Evolutionary conservation across 2,797 vertebrate species (phyloP).

Genomic region (Girardinus metallicus): DNA sequence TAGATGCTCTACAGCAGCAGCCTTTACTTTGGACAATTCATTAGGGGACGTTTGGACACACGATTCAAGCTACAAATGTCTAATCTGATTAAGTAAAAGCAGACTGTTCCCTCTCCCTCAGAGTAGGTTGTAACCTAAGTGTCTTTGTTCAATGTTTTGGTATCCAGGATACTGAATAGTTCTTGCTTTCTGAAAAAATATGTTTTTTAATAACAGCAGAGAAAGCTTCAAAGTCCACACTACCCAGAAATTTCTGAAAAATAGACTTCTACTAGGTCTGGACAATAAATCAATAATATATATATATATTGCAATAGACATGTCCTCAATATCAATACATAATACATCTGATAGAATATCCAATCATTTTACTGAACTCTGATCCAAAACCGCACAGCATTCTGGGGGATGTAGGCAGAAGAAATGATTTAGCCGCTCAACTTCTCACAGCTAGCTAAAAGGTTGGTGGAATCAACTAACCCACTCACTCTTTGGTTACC

Average conservation of each 20-base stretch:
- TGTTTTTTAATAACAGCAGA: background rate
- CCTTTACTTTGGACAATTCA: conserved; percentile 24
- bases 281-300: too few relatives aligned
- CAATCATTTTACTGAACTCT: too few relatives aligned
- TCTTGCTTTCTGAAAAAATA: background rate
- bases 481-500: too few relatives aligned
- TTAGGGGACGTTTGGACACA: conserved; percentile 10
- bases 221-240: background rate
- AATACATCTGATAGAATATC: too few relatives aligned
- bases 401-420: too few relatives aligned
- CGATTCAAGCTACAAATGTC: background rate
- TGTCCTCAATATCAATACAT: too few relatives aligned
- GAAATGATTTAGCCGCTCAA: too few relatives aligned
- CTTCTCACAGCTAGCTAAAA: too few relatives aligned
- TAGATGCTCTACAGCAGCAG: conserved; percentile 30
- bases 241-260: background rate
- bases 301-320: too few relatives aligned
- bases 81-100: background rate
- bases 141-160: background rate
- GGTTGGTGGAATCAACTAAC: too few relatives aligned
- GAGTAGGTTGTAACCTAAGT: background rate
- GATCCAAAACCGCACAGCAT: too few relatives aligned
- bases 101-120: background rate
- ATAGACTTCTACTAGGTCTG: background rate
- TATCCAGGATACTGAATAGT: background rate